Evolutionary conservation across 2,797 vertebrate genomes (phyloP).

Genomic region (Moxostoma hubbsi): DNA sequence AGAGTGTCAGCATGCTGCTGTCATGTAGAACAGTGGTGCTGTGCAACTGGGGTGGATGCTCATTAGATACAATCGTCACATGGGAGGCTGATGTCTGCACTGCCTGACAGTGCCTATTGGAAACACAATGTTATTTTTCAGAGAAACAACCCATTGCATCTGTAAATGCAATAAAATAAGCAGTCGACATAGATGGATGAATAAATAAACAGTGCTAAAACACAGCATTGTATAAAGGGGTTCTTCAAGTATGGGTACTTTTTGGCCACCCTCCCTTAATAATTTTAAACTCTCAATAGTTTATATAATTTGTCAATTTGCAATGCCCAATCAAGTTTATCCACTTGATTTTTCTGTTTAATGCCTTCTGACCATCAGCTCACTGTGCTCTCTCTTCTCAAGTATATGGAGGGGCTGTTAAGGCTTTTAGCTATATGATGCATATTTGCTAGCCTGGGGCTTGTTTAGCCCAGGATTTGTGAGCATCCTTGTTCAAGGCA

Average conservation of each 20-base stretch:
- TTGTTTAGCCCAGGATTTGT: conserved; percentile 50
- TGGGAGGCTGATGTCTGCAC: conserved; percentile 16
- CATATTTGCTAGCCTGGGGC: conserved; percentile 51
- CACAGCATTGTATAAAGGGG: no score
- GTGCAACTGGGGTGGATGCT: conserved; percentile 28
- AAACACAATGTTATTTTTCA: conserved; percentile 42
- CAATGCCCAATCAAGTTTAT: no score
- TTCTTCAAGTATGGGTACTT: no score
- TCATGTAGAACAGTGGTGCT: conserved; percentile 53
- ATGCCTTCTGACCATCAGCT: not conserved
- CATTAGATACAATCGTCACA: conserved; percentile 39
- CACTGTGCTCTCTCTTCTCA: not conserved
- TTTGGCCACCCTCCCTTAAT: no score
- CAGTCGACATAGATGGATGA: conserved; percentile 43
- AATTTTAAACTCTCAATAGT: no score
- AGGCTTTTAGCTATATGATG: conserved; percentile 54
- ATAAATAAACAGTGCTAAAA: conserved; percentile 21
- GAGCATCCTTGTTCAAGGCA: conserved; percentile 45
- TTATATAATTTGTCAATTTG: no score
- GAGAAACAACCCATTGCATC: conserved; percentile 28
- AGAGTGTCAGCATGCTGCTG: conserved; percentile 48
- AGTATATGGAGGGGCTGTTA: conserved; percentile 27
- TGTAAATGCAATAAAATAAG: conserved; percentile 38
- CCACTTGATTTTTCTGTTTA: not conserved
- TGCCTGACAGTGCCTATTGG: conserved; percentile 43